Evolutionary conservation across 2,113 vertebrate genomes (phyloP).

Genomic region (Festucalex cinctus): DNA sequence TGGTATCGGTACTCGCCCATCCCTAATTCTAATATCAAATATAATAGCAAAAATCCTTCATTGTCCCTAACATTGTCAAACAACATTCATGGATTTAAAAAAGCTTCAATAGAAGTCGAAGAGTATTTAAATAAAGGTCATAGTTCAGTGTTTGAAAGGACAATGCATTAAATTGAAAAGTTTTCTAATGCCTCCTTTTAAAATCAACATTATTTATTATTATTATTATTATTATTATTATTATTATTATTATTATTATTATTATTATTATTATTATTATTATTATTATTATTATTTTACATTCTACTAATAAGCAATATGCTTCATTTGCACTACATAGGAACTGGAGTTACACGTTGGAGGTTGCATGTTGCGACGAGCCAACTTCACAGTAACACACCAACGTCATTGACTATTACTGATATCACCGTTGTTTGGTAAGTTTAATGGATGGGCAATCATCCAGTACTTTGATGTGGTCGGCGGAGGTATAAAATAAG

Average conservation of each 20-base stretch:
- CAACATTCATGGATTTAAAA: too few relatives aligned
- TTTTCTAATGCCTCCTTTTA: background rate
- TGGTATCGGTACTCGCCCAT: too few relatives aligned
- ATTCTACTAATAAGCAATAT: background rate
- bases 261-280: background rate
- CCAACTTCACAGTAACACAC: constrained; percentile 43
- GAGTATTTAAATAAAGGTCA: too few relatives aligned
- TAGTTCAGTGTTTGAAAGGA: too few relatives aligned
- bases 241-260: background rate
- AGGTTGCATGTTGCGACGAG: background rate
- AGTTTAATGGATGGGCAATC: constrained; percentile 10
- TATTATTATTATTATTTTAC: background rate
- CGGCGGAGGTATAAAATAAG: rapidly evolving
- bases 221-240: too few relatives aligned
- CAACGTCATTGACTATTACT: constrained; percentile 20
- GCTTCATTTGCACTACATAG: background rate
- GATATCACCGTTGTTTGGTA: constrained; percentile 25
- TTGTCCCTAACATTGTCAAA: too few relatives aligned
- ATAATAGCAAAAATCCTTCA: too few relatives aligned
- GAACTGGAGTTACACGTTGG: constrained; percentile 15
- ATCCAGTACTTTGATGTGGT: background rate
- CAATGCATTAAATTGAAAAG: too few relatives aligned
- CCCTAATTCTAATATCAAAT: too few relatives aligned
- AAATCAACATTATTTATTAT: too few relatives aligned
- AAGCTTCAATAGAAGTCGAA: too few relatives aligned